These are phyloP conservation scores for Margarornis squamiger DNA, from an alignment of 2,797 vertebrate species.

Conservation along the genomic window DNA sequence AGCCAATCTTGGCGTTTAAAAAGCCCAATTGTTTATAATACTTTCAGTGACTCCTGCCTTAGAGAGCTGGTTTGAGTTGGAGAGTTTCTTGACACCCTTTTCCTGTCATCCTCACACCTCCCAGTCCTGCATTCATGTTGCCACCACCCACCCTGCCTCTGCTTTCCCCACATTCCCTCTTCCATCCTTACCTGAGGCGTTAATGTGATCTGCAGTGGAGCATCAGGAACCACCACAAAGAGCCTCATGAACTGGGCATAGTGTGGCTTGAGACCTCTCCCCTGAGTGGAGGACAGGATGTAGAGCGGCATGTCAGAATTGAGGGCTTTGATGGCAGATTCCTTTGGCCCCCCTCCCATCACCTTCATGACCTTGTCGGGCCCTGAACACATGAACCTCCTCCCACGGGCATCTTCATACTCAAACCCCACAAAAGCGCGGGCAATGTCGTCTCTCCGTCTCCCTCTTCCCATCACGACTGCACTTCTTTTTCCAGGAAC, in stretches of 20 bases:
- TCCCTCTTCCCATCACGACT: conserved; percentile 82
- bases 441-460: conserved; percentile 91
- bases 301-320: conserved; percentile 97
- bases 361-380: conserved; percentile 98
- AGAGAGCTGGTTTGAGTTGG: neutral
- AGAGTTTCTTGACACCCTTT: neutral
- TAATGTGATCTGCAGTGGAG: conserved; percentile 89
- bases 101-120: too few species aligned
- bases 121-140: fast-evolving
- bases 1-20: neutral
- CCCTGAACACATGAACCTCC: conserved; percentile 93
- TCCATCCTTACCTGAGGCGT: conserved; percentile 87
- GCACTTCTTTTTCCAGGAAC: conserved; percentile 88
- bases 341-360: conserved; percentile 92
- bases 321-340: conserved; percentile 90
- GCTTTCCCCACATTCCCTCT: neutral
- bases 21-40: neutral
- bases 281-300: conserved; percentile 92
- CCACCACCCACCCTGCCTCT: neutral
- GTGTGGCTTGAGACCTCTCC: conserved; percentile 92
- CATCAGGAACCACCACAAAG: conserved; percentile 93
- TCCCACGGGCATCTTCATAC: conserved; percentile 92
- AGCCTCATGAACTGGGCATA: conserved; percentile 92
- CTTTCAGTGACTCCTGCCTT: neutral
- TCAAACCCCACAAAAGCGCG: conserved; percentile 95